Evolutionary conservation across 2,888 invertebrate genomes (phyloP).

Genomic region (Heterodera filipjevi): DNA sequence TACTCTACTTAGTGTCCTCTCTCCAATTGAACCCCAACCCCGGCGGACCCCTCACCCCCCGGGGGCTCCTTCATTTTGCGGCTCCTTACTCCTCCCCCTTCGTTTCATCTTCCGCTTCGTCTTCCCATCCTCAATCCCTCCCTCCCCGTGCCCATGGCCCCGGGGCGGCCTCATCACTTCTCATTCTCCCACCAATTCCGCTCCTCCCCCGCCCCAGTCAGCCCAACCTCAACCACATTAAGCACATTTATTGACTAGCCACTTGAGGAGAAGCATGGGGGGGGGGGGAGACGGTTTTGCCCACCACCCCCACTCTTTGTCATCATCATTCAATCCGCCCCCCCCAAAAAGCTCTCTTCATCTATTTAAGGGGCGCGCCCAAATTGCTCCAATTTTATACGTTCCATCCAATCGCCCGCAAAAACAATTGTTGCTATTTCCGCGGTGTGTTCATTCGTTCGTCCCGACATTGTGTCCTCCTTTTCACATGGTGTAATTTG

Average conservation of each 20-base stretch:
- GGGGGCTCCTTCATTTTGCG: background rate
- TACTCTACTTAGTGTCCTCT: background rate
- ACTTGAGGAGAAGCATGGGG: background rate
- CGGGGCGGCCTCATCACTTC: slow-evolving; percentile 7
- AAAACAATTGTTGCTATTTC: background rate
- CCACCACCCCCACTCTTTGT: background rate
- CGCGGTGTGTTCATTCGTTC: background rate
- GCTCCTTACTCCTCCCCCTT: background rate
- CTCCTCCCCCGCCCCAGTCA: background rate
- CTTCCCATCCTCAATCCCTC: slow-evolving; percentile 1
- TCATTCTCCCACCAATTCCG: slow-evolving; percentile 17
- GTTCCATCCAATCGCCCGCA: too few relatives aligned
- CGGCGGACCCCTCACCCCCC: background rate
- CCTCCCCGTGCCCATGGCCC: background rate
- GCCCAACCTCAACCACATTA: slow-evolving; percentile 15
- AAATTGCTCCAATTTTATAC: too few relatives aligned
- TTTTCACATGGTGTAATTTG: background rate
- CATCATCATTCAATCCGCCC: too few relatives aligned
- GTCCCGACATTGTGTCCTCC: background rate
- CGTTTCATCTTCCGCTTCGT: background rate
- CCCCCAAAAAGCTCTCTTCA: too few relatives aligned
- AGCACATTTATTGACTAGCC: slow-evolving; percentile 19
- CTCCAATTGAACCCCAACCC: background rate
- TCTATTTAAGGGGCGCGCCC: too few relatives aligned
- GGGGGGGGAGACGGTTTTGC: background rate